A percentile compares a stretch with the other conserved stretches of the same genome.
phyloP scores from a whole-genome alignment of 2,888 invertebrate genomes.

The Microplitis manilae region DNA sequence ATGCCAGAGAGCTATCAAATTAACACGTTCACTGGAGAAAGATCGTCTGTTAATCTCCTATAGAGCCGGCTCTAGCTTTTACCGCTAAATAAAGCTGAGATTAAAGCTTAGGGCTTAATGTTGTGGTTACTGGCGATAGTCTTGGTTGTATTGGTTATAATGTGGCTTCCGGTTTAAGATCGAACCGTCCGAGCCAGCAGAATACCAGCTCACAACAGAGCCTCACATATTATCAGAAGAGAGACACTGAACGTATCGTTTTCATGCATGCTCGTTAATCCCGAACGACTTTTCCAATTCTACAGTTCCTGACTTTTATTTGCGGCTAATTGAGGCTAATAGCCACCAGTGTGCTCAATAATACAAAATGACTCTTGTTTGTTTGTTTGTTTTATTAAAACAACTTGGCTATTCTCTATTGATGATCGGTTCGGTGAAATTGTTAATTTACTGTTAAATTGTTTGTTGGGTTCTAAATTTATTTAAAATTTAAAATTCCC shows the following conservation, averaged over 20 bases:
- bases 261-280: constrained; percentile 36
- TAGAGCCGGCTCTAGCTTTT: background rate
- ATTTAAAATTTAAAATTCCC: too few species aligned
- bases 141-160: background rate
- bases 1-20: constrained; percentile 47
- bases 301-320: constrained; percentile 27
- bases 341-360: background rate
- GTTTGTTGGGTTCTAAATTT: background rate
- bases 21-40: constrained; percentile 48
- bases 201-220: background rate
- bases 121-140: background rate
- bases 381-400: background rate
- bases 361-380: background rate
- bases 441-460: background rate
- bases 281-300: constrained; percentile 19
- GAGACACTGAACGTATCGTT: constrained; percentile 20
- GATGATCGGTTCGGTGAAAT: background rate
- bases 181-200: background rate
- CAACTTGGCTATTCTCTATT: background rate
- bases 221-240: too few species aligned
- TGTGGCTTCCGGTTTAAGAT: constrained; percentile 11
- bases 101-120: background rate
- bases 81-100: constrained; percentile 1
- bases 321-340: constrained; percentile 34
- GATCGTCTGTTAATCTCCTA: constrained; percentile 18